phyloP scores from a whole-genome alignment of 2,888 invertebrate species.

The Doris montereyensis region DNA sequence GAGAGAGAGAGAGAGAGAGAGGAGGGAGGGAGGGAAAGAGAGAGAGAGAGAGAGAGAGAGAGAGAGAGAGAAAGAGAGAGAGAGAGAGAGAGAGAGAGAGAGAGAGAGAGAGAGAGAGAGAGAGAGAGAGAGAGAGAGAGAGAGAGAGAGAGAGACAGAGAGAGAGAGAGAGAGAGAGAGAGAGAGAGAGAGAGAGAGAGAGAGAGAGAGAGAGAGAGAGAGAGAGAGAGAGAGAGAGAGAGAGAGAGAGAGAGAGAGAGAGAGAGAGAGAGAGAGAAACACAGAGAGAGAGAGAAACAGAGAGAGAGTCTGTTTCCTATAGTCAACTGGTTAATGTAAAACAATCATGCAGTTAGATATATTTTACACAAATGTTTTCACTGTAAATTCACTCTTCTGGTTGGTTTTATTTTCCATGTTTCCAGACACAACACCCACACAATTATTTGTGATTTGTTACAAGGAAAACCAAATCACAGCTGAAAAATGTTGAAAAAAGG shows the following conservation, averaged over 20 bases:
- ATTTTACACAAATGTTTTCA: too few species aligned
- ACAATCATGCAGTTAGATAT: too few species aligned
- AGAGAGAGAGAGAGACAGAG: not conserved
- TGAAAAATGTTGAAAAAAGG: too few species aligned
- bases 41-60: not conserved
- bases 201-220: not conserved
- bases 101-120: conserved; percentile 18
- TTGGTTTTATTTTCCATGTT: too few species aligned
- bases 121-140: not conserved
- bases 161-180: not conserved
- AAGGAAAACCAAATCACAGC: too few species aligned
- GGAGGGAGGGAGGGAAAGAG: not conserved
- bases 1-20: conserved; percentile 1
- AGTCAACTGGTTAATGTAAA: too few species aligned
- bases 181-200: not conserved
- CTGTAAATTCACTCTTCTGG: too few species aligned
- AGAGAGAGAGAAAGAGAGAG: not conserved
- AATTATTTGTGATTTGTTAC: too few species aligned
- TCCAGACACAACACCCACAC: too few species aligned
- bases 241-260: too few species aligned
- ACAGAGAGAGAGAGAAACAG: not conserved
- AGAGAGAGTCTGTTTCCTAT: not conserved
- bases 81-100: not conserved
- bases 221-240: not conserved
- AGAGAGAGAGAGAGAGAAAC: not conserved